phyloP scores from a whole-genome alignment of 2,113 vertebrate genomes.

The Ptilonorhynchus violaceus region DNA sequence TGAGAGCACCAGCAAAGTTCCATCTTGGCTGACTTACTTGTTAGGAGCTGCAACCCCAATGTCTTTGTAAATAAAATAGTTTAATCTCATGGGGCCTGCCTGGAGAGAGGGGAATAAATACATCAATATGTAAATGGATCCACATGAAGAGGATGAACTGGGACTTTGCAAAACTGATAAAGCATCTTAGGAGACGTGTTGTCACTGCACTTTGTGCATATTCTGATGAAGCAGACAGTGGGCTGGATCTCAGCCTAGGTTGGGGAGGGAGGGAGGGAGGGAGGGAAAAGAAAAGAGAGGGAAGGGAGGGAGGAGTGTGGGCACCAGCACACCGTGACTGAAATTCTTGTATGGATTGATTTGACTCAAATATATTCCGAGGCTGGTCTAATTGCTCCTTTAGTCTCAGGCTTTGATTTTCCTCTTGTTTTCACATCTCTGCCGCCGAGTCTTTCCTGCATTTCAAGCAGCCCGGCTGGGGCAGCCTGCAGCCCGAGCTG shows the following conservation, averaged over 20 bases:
- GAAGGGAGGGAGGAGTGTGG: slow-evolving; percentile 4
- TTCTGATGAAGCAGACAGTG: slow-evolving; percentile 24
- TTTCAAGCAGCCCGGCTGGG: not conserved
- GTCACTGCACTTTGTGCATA: not conserved
- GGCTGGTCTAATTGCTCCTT: slow-evolving; percentile 57
- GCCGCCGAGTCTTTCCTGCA: not conserved
- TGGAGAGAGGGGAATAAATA: slow-evolving; percentile 47
- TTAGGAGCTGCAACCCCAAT: not conserved
- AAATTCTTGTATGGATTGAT: slow-evolving; percentile 56
- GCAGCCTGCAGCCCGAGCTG: not conserved
- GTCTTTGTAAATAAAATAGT: slow-evolving; percentile 65
- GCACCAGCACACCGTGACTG: not conserved
- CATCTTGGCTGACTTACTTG: slow-evolving; percentile 14
- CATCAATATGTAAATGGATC: slow-evolving; percentile 72
- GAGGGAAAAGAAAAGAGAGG: not conserved
- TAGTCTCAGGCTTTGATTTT: slow-evolving; percentile 55
- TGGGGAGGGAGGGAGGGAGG: not conserved
- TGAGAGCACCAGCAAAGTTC: slow-evolving; percentile 4
- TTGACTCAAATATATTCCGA: slow-evolving; percentile 61
- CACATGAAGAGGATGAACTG: not conserved
- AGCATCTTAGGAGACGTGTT: slow-evolving; percentile 34
- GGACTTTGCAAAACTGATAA: slow-evolving; percentile 64
- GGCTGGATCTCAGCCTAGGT: not conserved
- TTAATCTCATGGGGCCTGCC: slow-evolving; percentile 39
- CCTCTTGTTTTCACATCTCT: not conserved